Conservation (phyloP, 2,888 invertebrate species). For the Drosophila testacea region DNA sequence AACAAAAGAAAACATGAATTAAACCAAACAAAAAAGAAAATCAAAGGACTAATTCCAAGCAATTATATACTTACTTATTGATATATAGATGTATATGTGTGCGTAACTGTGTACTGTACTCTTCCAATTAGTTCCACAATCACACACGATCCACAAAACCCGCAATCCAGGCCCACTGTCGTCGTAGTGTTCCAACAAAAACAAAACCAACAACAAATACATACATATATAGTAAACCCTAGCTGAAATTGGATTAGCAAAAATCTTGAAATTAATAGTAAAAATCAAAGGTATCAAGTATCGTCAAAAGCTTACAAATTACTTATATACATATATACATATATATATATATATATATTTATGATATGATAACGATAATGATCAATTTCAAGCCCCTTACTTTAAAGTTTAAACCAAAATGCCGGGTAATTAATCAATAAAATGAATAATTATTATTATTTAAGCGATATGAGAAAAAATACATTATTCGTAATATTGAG, state of each 20-base stretch:
- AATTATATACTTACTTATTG: conserved; percentile 62
- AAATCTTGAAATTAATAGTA: conserved; percentile 55
- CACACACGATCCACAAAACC: conserved; percentile 9
- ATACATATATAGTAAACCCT: conserved; percentile 45
- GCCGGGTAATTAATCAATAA: conserved; percentile 80
- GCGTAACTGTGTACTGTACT: conserved; percentile 62
- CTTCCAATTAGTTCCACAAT: conserved; percentile 64
- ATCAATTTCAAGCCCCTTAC: conserved; percentile 61
- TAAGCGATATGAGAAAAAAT: conserved; percentile 61
- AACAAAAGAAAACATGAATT: conserved; percentile 13
- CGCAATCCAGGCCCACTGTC: conserved; percentile 40
- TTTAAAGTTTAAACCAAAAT: conserved; percentile 73
- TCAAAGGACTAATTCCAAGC: conserved; percentile 74
- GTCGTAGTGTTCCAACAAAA: conserved; percentile 65
- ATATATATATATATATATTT: conserved; percentile 25
- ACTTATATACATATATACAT: conserved; percentile 11
- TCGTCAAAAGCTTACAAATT: conserved; percentile 54
- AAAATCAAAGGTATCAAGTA: conserved; percentile 48
- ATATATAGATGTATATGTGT: conserved; percentile 42
- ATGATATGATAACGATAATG: conserved; percentile 34
- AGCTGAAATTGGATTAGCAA: conserved; percentile 76
- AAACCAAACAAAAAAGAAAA: conserved; percentile 32
- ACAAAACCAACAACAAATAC: conserved; percentile 11
- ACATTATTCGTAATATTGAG: conserved; percentile 52
- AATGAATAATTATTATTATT: conserved; percentile 62